Base-by-base conservation (phyloP, 2,113 vertebrate genomes). In the Neogale vison region DNA sequence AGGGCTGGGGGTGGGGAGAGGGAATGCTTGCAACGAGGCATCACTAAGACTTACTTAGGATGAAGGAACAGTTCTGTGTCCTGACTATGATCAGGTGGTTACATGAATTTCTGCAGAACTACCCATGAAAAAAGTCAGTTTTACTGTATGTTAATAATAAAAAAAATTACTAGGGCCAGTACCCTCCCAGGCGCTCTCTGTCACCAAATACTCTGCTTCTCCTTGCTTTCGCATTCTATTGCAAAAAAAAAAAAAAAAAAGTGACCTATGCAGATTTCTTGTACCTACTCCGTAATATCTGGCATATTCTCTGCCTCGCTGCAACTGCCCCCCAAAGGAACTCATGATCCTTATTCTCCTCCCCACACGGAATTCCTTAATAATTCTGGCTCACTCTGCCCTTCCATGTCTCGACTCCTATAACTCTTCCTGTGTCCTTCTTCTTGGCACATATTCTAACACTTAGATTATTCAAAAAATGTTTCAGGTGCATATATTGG, bases 401-500 rank as follows among this genome's bases (percentile, higher is more conserved):
- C 79, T 86, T 52, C 59, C 18, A 0, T 15, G 10, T 57, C 76
- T 72, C 50, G 11, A 96, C n/a, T 85, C 57, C 74, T 69, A 6
- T 69, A 80, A 89, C 39, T 93, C 79, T 90, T 84, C 76, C 80
- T 77, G 34, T n/a, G 67, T 45, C 71, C n/a, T 76, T 95, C 80
- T 86, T 94, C 88, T 84, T 96, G 95, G 94, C 90, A 96, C 84
- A 36, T 76, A 81, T 92, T 88, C 83, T 92, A 97, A 92, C 95
- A 94, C 90, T 96, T 92, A 59, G 36, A 88, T 90, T 97, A 94
- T 92, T 93, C 88, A 76, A 90, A 93, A 97, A 97, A 88, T 90
- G 72, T 96, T 96, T 97, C 95, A 98, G 98, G 98, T 98, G 71
- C 84, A 18, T 97, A 72, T 90, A 95, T 90, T 92, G 87, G 59